Percentiles rank a stretch among this genome's conserved stretches.
Evolutionary conservation across 1,140 invertebrate genomes (phyloP).

Genomic region (Caerostris extrusa): DNA sequence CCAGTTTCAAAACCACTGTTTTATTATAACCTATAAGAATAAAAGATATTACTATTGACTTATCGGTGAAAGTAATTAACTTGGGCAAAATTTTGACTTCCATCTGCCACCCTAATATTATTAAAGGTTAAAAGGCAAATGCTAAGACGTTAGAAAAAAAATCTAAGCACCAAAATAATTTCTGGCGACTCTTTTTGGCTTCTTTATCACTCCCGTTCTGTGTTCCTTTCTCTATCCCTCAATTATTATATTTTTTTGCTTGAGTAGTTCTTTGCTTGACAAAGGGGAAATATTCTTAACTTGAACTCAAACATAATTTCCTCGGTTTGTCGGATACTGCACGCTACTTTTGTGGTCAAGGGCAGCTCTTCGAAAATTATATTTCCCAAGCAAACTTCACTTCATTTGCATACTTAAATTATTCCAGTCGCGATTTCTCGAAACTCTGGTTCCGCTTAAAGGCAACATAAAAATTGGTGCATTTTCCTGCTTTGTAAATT

Average conservation of each 20-base stretch:
- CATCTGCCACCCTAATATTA: background rate
- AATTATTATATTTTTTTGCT: background rate
- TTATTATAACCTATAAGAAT: too few species aligned
- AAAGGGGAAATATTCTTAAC: slow-evolving; percentile 18
- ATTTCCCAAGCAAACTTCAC: background rate
- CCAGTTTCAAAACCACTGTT: too few species aligned
- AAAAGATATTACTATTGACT: too few species aligned
- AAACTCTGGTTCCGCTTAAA: background rate
- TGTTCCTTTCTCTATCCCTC: background rate
- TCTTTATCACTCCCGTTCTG: background rate
- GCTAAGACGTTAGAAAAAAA: background rate
- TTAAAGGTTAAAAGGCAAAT: slow-evolving; percentile 7
- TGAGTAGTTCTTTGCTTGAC: background rate
- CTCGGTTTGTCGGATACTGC: background rate
- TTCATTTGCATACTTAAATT: slow-evolving; percentile 22
- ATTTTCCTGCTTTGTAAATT: background rate
- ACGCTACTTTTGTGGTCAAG: slow-evolving; percentile 29
- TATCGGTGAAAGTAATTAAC: too few species aligned
- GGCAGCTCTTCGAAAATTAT: slow-evolving; percentile 17
- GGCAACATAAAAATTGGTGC: background rate
- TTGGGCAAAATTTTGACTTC: too few species aligned
- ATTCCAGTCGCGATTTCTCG: background rate
- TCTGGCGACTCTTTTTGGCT: background rate
- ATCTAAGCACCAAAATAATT: background rate
- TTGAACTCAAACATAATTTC: slow-evolving; percentile 28